Conservation (phyloP, 2,888 invertebrate species). For the Anoplius nigerrimus region DNA sequence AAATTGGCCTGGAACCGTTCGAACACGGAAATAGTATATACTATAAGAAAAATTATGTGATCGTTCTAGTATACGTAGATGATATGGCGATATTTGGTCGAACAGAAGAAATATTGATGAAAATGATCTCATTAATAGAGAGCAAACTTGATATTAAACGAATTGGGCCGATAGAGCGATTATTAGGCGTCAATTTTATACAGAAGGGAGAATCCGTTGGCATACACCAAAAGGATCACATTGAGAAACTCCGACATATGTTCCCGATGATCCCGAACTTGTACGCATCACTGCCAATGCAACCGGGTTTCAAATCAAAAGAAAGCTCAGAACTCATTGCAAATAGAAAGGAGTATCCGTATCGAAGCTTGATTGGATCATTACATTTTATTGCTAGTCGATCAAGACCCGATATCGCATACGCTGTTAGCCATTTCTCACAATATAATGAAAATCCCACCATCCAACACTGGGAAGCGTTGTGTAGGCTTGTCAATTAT, state of each 20-base stretch:
- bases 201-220: not conserved
- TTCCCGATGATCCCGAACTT: not conserved
- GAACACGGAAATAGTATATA: constrained; percentile 35
- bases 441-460: constrained; percentile 31
- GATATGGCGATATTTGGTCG: constrained; percentile 34
- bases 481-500: constrained; percentile 39
- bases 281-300: constrained; percentile 1
- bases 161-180: not conserved
- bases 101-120: not conserved
- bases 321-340: constrained; percentile 21
- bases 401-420: constrained; percentile 45
- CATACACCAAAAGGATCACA: not conserved
- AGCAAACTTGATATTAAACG: not conserved
- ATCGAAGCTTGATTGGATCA: constrained; percentile 39
- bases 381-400: constrained; percentile 36
- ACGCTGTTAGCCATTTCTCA: constrained; percentile 27
- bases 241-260: not conserved
- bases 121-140: not conserved
- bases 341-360: constrained; percentile 26
- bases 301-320: not conserved
- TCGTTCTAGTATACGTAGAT: constrained; percentile 43
- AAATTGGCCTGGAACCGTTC: constrained; percentile 32
- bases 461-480: constrained; percentile 40
- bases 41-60: constrained; percentile 11
- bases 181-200: not conserved